A percentile compares a stretch with the other conserved stretches of the same genome.
Conservation (phyloP, 2,888 invertebrate genomes). For the Nebria brevicollis region DNA sequence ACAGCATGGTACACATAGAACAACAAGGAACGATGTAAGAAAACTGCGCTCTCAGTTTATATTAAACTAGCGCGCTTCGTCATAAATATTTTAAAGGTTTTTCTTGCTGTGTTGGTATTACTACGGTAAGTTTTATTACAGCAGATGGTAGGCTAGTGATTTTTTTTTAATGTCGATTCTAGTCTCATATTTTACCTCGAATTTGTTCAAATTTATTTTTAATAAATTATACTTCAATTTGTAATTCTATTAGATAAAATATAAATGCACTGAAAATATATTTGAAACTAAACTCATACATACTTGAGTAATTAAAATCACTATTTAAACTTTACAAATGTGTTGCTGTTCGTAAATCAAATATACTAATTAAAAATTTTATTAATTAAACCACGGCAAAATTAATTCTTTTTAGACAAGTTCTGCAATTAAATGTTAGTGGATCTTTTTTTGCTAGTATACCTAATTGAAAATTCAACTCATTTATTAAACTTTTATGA, state of each 20-base stretch:
- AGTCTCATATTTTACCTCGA: background rate
- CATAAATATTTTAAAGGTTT: constrained; percentile 23
- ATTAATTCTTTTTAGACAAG: background rate
- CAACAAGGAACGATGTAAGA: background rate
- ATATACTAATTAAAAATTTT: too few species aligned
- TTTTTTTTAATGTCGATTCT: background rate
- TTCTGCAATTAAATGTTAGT: background rate
- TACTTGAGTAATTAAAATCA: too few species aligned
- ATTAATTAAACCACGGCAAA: too few species aligned
- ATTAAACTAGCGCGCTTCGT: constrained; percentile 19
- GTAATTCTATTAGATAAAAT: too few species aligned
- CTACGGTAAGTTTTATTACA: background rate
- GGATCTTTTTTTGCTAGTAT: background rate
- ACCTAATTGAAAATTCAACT: constrained; percentile 40
- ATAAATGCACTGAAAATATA: too few species aligned
- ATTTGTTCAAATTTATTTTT: background rate
- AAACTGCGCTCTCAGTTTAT: background rate
- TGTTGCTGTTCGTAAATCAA: too few species aligned
- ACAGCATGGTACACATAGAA: background rate
- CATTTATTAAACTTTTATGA: constrained; percentile 28
- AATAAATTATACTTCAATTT: too few species aligned
- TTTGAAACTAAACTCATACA: too few species aligned
- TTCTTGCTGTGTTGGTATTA: background rate
- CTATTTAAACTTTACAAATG: background rate
- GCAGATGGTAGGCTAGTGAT: constrained; percentile 18